These are phyloP conservation scores for Calonectris borealis DNA, from an alignment of 2,113 vertebrate genomes.

Conservation along the genomic window DNA sequence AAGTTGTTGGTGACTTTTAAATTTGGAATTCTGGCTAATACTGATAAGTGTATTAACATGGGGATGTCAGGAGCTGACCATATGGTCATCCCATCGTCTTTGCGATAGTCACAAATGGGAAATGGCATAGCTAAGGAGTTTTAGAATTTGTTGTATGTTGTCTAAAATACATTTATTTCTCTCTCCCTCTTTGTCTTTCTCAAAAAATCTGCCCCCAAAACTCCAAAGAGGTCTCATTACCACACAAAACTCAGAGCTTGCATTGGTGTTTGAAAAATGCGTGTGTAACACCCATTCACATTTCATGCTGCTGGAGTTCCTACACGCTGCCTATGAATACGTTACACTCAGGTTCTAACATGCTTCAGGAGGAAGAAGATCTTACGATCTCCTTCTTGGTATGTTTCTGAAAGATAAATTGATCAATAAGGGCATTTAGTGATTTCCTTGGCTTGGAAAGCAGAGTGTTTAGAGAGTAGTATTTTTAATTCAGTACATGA, in stretches of 20 bases:
- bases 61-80: background rate
- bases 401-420: background rate
- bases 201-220: background rate
- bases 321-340: background rate
- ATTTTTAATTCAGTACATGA: background rate
- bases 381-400: background rate
- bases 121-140: background rate
- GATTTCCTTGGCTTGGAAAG: background rate
- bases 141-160: background rate
- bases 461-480: background rate
- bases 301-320: background rate
- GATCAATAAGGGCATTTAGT: background rate
- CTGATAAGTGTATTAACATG: background rate
- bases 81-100: background rate
- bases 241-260: background rate
- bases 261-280: background rate
- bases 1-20: background rate
- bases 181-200: background rate
- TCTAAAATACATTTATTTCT: background rate
- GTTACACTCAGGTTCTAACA: background rate
- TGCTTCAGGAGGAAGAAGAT: background rate
- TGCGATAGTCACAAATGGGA: background rate
- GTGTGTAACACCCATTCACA: fast-evolving
- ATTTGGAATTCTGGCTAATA: background rate
- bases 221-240: background rate